phyloP scores from a whole-genome alignment of 2,113 vertebrate genomes.

The human region GRCh38 chr13:69375001-69375500 shows the following conservation, averaged over 20 bases:
- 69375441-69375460: not conserved
- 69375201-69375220: not conserved
- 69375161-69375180: not conserved
- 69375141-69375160: not conserved
- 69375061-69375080: not conserved
- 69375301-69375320: not conserved
- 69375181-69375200: constrained; percentile 2
- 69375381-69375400: not conserved
- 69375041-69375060: not conserved
- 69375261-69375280: not conserved
- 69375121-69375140: not conserved
- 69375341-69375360: not conserved
- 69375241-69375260: not conserved
- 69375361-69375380: not conserved
- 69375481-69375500: not conserved
- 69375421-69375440: not conserved
- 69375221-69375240: not conserved
- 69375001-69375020: not conserved
- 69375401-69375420: not conserved
- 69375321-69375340: not conserved
- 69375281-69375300: not conserved
- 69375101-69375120: not conserved
- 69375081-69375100: not conserved
- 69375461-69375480: not conserved
- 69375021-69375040: not conserved